phyloP scores from a whole-genome alignment of 2,888 invertebrate genomes.

The Heliothis peltigera region DNA sequence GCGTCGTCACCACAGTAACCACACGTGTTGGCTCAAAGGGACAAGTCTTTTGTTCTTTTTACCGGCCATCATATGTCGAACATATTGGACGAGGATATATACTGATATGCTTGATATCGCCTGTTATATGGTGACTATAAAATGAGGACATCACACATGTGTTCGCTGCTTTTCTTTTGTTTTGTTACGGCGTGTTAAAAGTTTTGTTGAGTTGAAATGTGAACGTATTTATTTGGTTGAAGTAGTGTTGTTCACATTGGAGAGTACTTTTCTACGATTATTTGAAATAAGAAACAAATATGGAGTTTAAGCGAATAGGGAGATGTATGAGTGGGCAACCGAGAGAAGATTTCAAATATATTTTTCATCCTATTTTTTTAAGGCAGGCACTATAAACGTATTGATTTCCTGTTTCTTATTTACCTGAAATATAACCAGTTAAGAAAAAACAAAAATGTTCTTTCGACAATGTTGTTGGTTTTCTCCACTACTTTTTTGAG shows the following conservation, averaged over 20 bases:
- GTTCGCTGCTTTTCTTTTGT: conserved; percentile 24
- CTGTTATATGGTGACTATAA: conserved; percentile 31
- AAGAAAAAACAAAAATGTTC: neutral
- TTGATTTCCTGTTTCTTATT: neutral
- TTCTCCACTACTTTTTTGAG: neutral
- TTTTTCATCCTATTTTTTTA: no score
- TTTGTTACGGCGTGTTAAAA: conserved; percentile 23
- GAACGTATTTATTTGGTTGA: conserved; percentile 1
- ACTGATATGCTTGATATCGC: conserved; percentile 40
- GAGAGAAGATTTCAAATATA: no score
- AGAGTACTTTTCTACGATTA: no score
- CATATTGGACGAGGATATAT: conserved; percentile 62
- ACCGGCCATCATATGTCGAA: conserved; percentile 71
- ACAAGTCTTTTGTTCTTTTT: conserved; percentile 73
- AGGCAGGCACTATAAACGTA: neutral
- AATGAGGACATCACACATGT: conserved; percentile 29
- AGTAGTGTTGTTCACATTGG: neutral
- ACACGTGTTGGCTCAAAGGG: conserved; percentile 74
- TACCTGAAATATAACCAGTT: neutral
- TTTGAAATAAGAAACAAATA: no score
- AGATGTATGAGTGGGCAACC: no score
- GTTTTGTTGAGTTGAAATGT: conserved; percentile 25
- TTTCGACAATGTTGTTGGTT: neutral
- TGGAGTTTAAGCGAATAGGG: no score
- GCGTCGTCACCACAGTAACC: conserved; percentile 60